Conservation (phyloP, 2,888 invertebrate species). For the Callyntrura guangdongensis region DNA sequence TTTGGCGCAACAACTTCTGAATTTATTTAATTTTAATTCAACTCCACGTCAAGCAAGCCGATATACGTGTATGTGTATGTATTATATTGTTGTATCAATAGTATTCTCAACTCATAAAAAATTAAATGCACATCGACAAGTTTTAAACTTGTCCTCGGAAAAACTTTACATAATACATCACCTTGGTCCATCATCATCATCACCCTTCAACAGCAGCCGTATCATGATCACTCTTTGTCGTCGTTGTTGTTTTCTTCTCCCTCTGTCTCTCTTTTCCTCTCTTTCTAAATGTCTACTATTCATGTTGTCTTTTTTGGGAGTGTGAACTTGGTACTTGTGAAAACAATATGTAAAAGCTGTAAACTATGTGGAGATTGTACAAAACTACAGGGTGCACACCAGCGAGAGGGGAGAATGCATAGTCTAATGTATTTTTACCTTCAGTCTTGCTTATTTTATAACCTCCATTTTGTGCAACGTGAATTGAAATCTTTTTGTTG, state of each 20-base stretch:
- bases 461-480: constrained; percentile 11
- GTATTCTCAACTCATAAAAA: background rate
- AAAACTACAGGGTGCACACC: constrained; percentile 41
- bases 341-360: background rate
- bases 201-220: constrained; percentile 53
- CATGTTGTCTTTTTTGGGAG: constrained; percentile 66
- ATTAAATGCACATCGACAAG: constrained; percentile 41
- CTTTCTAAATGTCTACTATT: too few relatives aligned
- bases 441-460: background rate
- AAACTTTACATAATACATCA: constrained; percentile 43
- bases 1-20: constrained; percentile 33
- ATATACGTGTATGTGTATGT: too few relatives aligned
- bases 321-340: constrained; percentile 58
- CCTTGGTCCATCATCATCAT: constrained; percentile 5
- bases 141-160: constrained; percentile 34
- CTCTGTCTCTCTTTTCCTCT: too few relatives aligned
- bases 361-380: background rate
- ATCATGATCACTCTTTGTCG: constrained; percentile 63
- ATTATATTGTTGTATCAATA: constrained; percentile 9
- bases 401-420: background rate
- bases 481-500: constrained; percentile 43
- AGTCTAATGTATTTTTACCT: too few relatives aligned
- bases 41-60: constrained; percentile 31
- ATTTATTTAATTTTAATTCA: constrained; percentile 68
- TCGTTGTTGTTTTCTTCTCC: constrained; percentile 18